Percentiles rank a stretch among this genome's conserved stretches.
Conservation (phyloP, 2,797 vertebrate genomes). For the Sylvilagus floridanus region DNA sequence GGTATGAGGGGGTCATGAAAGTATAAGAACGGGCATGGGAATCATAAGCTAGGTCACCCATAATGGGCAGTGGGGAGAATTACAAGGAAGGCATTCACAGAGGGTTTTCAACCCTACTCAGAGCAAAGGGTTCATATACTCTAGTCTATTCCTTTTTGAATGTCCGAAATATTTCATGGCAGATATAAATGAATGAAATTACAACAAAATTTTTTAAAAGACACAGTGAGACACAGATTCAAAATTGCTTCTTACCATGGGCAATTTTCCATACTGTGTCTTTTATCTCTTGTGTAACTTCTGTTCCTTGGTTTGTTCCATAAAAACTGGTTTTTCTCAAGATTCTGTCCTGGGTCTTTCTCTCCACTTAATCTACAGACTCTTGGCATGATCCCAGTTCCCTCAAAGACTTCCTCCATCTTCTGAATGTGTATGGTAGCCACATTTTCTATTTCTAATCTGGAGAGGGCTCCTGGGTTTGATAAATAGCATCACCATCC, state of each 20-base stretch:
- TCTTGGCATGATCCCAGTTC: background rate
- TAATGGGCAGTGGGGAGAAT: no score
- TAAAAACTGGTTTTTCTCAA: constrained; percentile 24
- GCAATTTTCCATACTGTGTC: background rate
- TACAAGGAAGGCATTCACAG: background rate
- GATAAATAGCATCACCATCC: background rate
- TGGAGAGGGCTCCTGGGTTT: background rate
- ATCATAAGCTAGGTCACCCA: background rate
- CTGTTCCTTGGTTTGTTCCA: background rate
- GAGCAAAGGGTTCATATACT: background rate
- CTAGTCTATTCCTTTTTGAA: background rate
- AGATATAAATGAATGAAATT: constrained; percentile 3
- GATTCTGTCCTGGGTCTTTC: background rate
- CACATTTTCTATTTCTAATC: background rate
- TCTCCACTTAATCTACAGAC: background rate
- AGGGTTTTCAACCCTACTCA: background rate
- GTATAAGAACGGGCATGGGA: background rate
- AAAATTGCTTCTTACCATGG: background rate
- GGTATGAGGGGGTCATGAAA: background rate
- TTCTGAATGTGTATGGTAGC: background rate
- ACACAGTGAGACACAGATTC: background rate
- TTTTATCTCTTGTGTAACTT: background rate
- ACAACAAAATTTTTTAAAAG: background rate
- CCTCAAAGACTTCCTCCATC: background rate
- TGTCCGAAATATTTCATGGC: background rate